Evolutionary conservation across 2,113 vertebrate species (phyloP).

Genomic region (Elephantulus edwardii): DNA sequence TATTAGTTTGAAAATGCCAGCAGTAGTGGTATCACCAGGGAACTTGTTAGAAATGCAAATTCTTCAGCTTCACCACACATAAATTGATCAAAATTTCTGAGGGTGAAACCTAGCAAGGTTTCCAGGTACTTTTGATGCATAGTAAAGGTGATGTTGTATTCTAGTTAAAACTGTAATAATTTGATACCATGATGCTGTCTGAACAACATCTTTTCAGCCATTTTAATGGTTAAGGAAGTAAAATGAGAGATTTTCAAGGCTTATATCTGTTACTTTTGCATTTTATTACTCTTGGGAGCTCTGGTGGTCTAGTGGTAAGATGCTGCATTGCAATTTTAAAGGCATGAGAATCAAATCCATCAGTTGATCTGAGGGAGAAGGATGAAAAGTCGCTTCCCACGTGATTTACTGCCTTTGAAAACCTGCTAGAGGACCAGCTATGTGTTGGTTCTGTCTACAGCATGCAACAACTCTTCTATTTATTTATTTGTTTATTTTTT

Average conservation of each 20-base stretch:
- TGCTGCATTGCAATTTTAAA: no score
- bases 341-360: no score
- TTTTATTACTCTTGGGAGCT: conserved; percentile 50
- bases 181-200: not conserved
- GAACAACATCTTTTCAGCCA: not conserved
- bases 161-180: not conserved
- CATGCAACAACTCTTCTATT: no score
- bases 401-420: no score
- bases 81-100: conserved; percentile 32
- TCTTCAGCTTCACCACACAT: not conserved
- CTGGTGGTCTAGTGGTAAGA: no score
- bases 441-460: no score
- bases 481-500: no score
- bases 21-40: not conserved
- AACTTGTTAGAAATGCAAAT: conserved; percentile 41
- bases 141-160: not conserved
- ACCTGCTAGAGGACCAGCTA: no score
- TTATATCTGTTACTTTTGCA: not conserved
- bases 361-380: no score
- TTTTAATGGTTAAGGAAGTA: not conserved
- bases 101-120: not conserved
- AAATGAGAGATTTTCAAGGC: not conserved
- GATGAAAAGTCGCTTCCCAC: no score
- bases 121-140: not conserved
- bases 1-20: not conserved